Conservation (phyloP, 2,113 vertebrate genomes). For the Percopsis transmontana region DNA sequence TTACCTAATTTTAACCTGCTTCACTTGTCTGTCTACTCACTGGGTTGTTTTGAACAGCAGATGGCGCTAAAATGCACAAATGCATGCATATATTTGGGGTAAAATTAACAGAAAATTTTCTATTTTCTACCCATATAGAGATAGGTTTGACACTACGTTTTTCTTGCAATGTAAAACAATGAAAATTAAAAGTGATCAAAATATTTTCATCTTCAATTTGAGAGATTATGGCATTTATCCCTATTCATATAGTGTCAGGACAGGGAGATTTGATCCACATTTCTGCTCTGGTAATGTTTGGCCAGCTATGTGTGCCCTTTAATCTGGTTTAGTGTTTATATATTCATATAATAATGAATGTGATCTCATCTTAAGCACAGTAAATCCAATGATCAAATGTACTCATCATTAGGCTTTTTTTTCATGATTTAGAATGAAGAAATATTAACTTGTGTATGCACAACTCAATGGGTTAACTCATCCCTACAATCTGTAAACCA, state of each 20-base stretch:
- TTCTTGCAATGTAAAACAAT: not conserved
- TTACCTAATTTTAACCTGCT: not conserved
- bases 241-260: not conserved
- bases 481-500: no score
- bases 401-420: no score
- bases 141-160: not conserved
- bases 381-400: no score
- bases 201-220: not conserved
- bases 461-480: no score
- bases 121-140: not conserved
- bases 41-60: conserved; percentile 29
- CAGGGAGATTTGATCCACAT: no score
- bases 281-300: no score
- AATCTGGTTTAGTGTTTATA: no score
- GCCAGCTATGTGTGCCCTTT: no score
- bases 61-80: conserved; percentile 23
- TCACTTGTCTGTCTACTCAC: not conserved
- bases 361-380: no score
- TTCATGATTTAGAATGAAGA: no score
- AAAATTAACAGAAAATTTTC: not conserved
- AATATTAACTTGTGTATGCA: no score
- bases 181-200: not conserved
- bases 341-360: no score
- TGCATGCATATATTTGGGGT: not conserved
- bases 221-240: not conserved